Evolutionary conservation across 2,113 vertebrate species (phyloP), one percentile per base, ranked within the genome.

Genomic region (Setophaga coronata): DNA sequence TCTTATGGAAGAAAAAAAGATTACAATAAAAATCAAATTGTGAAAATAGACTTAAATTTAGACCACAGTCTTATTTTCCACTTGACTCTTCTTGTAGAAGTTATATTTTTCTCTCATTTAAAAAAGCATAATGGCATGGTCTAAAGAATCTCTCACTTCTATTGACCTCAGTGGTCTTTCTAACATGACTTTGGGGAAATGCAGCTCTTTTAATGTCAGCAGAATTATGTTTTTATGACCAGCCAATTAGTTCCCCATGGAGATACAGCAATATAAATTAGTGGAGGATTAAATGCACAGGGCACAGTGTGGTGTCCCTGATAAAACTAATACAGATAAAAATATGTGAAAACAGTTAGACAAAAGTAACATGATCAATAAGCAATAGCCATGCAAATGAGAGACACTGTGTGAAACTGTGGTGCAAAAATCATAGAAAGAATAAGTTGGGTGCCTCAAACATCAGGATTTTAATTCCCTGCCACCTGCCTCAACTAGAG

Each of bases 361-460:
- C 78, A 80, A 89, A 96, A 76, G n/a, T 24, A 85, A 92, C 7
- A 33, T 67, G 73, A 92, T 94, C 66, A 61, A 66, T 94, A 92
- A 89, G 67, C 79, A 84, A 70, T 20, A 87, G 89, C 89, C 61
- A 88, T 89, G 77, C 93, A 94, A 76, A 95, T 96, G 82, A 92
- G 51, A 81, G 74, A 89, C 93, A 92, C 14, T 13, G 17, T 66
- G 53, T 79, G 74, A 89, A 95, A 94, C 64, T 50, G 18, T 82
- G 66, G 86, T 93, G 74, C 77, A 87, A 95, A 96, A 96, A 92
- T 62, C 36, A 81, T 89, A 85, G 38, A 56, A 51, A 89, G 96
- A 94, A 83, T 53, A 95, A 60, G 42, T 3, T 31, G 28, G 70
- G 61, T 84, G 69, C 54, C 81, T 90, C 70, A 92, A 95, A 83